Conservation (phyloP, 2,888 invertebrate species). For the Pyrochroa serraticornis region DNA sequence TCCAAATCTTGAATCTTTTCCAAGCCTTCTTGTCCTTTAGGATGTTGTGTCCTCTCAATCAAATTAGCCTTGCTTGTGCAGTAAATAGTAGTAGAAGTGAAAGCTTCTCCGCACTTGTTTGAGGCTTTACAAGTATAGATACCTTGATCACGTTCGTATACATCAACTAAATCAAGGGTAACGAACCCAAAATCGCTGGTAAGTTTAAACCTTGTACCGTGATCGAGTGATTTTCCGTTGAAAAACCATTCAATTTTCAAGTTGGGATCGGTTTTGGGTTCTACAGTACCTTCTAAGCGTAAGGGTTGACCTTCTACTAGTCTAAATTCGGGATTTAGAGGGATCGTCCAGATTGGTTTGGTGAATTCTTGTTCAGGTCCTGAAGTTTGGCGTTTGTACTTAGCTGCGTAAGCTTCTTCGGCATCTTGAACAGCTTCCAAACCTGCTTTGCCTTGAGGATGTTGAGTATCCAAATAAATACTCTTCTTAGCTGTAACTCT, state of each 20-base stretch:
- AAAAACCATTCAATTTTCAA: constrained; percentile 93
- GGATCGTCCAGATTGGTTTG: constrained; percentile 86
- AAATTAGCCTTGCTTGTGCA: constrained; percentile 82
- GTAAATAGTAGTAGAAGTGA: constrained; percentile 87
- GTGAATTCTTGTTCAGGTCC: constrained; percentile 79
- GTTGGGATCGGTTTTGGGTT: constrained; percentile 91
- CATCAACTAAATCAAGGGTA: constrained; percentile 89
- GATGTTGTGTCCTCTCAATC: constrained; percentile 90
- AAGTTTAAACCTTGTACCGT: constrained; percentile 89
- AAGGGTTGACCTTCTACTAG: constrained; percentile 83
- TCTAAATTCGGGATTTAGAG: constrained; percentile 79
- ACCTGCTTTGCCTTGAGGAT: constrained; percentile 92
- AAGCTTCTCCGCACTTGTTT: constrained; percentile 88
- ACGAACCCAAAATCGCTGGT: constrained; percentile 97
- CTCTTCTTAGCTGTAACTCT: constrained; percentile 81
- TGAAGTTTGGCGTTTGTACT: constrained; percentile 71
- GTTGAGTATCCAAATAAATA: constrained; percentile 88
- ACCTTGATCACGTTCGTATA: constrained; percentile 92
- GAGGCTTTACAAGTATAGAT: constrained; percentile 91
- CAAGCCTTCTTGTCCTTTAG: constrained; percentile 91
- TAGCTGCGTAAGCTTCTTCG: constrained; percentile 79
- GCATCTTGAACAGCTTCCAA: constrained; percentile 88
- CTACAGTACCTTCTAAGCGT: constrained; percentile 93
- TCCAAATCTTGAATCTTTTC: constrained; percentile 91
- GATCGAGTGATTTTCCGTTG: constrained; percentile 85